A percentile compares a stretch with the other conserved stretches of the same genome.
These are phyloP conservation scores for Tupaia chinensis DNA, from an alignment of 2,113 vertebrate genomes.

Conservation along the genomic window DNA sequence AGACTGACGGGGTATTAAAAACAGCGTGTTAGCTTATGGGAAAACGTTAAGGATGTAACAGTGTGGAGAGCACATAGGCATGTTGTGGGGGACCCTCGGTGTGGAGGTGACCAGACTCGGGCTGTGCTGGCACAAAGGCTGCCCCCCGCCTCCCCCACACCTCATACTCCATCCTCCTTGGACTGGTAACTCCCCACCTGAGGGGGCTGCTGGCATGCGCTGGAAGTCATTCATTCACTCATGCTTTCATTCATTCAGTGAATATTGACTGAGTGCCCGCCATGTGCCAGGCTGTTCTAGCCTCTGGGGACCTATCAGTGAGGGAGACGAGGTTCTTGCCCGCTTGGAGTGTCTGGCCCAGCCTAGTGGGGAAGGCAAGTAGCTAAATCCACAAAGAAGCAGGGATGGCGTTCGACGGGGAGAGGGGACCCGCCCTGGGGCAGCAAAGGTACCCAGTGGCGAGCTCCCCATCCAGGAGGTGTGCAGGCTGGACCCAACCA, in stretches of 20 bases:
- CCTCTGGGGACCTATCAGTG: not conserved
- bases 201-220: not conserved
- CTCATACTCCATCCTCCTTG: not conserved
- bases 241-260: not conserved
- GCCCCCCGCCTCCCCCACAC: too few relatives aligned
- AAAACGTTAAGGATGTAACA: not conserved
- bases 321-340: slow-evolving; percentile 43
- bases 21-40: slow-evolving; percentile 53
- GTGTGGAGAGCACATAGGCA: not conserved
- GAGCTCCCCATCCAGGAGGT: not conserved
- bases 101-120: not conserved
- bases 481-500: not conserved
- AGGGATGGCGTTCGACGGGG: not conserved
- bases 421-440: not conserved
- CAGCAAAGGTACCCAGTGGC: not conserved
- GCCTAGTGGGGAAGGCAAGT: not conserved
- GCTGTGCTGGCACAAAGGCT: not conserved
- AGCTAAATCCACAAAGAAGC: not conserved
- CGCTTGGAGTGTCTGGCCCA: not conserved
- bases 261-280: not conserved
- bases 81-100: fast-evolving
- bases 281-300: not conserved
- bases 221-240: not conserved
- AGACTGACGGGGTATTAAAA: slow-evolving; percentile 23
- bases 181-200: not conserved